phyloP scores from a whole-genome alignment of 1,140 invertebrate genomes.

The Anastrepha obliqua region DNA sequence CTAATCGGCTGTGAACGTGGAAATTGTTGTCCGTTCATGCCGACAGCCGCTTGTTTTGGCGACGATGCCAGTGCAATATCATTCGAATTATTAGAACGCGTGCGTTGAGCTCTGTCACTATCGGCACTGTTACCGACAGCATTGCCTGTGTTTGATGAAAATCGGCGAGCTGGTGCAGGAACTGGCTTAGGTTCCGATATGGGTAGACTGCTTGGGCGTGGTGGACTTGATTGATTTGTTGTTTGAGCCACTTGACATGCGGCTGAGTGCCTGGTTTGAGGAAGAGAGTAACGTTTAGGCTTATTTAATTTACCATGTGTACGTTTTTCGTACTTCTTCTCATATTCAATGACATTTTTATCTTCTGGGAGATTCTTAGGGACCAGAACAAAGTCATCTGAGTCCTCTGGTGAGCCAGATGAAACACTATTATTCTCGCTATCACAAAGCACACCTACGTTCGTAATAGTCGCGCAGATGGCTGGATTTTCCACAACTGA shows the following conservation, averaged over 20 bases:
- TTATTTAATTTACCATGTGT: slow-evolving; percentile 36
- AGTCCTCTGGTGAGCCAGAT: slow-evolving; percentile 81
- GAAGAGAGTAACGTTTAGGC: slow-evolving; percentile 26
- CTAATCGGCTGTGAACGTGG: slow-evolving; percentile 89
- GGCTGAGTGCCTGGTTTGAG: slow-evolving; percentile 52
- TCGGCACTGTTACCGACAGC: slow-evolving; percentile 56
- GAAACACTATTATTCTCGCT: slow-evolving; percentile 76
- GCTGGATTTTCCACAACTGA: slow-evolving; percentile 72
- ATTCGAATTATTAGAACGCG: slow-evolving; percentile 61
- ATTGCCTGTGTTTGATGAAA: slow-evolving; percentile 57
- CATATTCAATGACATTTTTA: slow-evolving; percentile 64
- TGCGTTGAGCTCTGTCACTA: slow-evolving; percentile 19
- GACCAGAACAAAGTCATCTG: slow-evolving; percentile 91
- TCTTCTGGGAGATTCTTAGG: slow-evolving; percentile 81
- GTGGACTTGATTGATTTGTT: slow-evolving; percentile 77
- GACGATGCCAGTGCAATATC: slow-evolving; percentile 53
- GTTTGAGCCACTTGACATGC: slow-evolving; percentile 56
- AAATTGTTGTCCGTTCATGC: slow-evolving; percentile 75
- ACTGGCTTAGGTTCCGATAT: slow-evolving; percentile 87
- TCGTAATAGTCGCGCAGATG: slow-evolving; percentile 72
- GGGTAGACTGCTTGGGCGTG: slow-evolving; percentile 81
- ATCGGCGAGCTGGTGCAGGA: slow-evolving; percentile 80
- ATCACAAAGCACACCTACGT: slow-evolving; percentile 71
- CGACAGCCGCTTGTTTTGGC: slow-evolving; percentile 56
- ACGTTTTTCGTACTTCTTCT: slow-evolving; percentile 60